phyloP scores from a whole-genome alignment of 2,888 invertebrate species.

The Melanostoma scalare region DNA sequence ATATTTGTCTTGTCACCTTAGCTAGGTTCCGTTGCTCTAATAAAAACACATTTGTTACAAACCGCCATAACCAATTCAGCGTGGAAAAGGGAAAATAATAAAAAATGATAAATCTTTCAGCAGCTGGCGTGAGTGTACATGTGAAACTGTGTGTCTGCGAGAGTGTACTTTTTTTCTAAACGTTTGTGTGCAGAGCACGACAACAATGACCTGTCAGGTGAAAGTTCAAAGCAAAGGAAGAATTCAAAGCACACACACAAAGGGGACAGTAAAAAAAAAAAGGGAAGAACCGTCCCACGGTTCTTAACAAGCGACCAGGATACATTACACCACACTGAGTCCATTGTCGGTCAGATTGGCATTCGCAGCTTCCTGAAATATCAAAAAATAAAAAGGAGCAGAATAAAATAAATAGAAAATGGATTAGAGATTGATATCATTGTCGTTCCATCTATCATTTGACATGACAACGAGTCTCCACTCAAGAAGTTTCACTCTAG shows the following conservation, averaged over 20 bases:
- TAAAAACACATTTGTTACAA: slow-evolving; percentile 26
- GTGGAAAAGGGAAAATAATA: slow-evolving; percentile 32
- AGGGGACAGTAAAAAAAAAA: slow-evolving; percentile 43
- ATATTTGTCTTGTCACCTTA: slow-evolving; percentile 54
- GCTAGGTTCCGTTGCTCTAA: slow-evolving; percentile 15
- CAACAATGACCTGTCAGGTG: slow-evolving; percentile 21
- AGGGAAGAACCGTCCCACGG: slow-evolving; percentile 1
- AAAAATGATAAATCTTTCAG: slow-evolving; percentile 26
- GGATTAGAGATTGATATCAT: slow-evolving; percentile 47
- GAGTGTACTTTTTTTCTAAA: neutral
- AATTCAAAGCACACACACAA: neutral
- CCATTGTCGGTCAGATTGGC: neutral
- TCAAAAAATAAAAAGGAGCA: slow-evolving; percentile 1
- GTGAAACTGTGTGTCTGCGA: neutral
- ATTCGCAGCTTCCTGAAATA: neutral
- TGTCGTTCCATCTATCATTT: slow-evolving; percentile 55
- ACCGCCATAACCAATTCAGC: slow-evolving; percentile 37
- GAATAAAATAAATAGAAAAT: slow-evolving; percentile 33
- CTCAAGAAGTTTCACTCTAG: slow-evolving; percentile 2
- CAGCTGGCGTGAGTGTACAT: neutral
- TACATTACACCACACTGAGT: neutral
- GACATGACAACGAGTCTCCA: slow-evolving; percentile 26
- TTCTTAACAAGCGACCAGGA: slow-evolving; percentile 26
- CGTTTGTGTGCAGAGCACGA: neutral
- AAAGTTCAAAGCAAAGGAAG: slow-evolving; percentile 38